These are phyloP conservation scores for Chrysina gloriosa DNA, from an alignment of 2,888 invertebrate genomes.

Conservation along the genomic window DNA sequence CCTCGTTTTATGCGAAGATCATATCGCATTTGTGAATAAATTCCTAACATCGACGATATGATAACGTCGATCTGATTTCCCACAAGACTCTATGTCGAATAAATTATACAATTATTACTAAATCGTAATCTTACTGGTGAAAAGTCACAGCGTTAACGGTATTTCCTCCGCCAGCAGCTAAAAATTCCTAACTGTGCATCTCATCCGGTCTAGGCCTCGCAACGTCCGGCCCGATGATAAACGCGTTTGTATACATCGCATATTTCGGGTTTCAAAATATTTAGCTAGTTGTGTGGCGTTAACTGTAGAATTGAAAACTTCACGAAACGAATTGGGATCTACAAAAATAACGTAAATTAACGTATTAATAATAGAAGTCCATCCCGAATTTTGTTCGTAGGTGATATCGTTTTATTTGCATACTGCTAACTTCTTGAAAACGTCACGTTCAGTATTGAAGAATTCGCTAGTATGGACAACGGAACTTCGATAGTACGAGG, in stretches of 20 bases:
- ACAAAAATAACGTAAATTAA: conserved; percentile 35
- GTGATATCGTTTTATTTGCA: conserved; percentile 69
- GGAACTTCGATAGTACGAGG: too few species aligned
- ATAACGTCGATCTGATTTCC: background rate
- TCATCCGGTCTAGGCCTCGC: conserved; percentile 71
- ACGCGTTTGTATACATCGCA: conserved; percentile 67
- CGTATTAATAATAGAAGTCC: background rate
- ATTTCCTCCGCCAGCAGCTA: conserved; percentile 65
- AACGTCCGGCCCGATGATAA: conserved; percentile 79
- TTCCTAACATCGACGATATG: too few species aligned
- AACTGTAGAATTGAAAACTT: conserved; percentile 72
- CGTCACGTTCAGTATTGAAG: too few species aligned
- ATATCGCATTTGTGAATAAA: too few species aligned
- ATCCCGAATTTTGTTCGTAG: background rate
- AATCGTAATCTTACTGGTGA: conserved; percentile 81
- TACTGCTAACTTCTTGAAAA: too few species aligned
- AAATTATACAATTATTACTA: conserved; percentile 30
- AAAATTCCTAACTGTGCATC: conserved; percentile 69
- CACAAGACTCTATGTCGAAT: background rate
- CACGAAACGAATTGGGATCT: conserved; percentile 78
- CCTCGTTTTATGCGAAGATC: too few species aligned
- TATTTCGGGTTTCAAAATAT: conserved; percentile 72
- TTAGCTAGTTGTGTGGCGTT: conserved; percentile 70
- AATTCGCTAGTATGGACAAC: too few species aligned
- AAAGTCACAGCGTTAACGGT: conserved; percentile 73